Percentiles rank a stretch among this genome's conserved stretches.
phyloP scores from a whole-genome alignment of 2,797 vertebrate species.

The Sebastiscus albofasciatus region DNA sequence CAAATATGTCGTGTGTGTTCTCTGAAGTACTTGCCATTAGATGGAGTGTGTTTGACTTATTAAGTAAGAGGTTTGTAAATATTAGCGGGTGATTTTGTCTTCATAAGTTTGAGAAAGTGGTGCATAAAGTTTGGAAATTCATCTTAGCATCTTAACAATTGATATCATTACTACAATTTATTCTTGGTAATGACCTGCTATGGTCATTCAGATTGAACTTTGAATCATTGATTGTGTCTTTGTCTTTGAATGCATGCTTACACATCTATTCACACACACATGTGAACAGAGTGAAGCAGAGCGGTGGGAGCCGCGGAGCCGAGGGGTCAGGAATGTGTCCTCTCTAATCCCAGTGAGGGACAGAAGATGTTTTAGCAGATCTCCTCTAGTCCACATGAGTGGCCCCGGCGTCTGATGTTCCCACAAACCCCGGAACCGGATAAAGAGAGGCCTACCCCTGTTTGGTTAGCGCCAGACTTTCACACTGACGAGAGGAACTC shows the following conservation, averaged over 20 bases:
- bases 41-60: too few species aligned
- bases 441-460: conserved; percentile 70
- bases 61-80: too few species aligned
- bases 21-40: background rate
- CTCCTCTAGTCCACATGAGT: conserved; percentile 79
- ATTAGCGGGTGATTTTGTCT: too few species aligned
- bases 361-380: conserved; percentile 84
- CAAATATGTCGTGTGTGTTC: background rate
- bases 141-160: background rate
- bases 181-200: background rate
- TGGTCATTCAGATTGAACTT: background rate
- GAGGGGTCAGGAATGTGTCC: conserved; percentile 73
- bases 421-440: conserved; percentile 76
- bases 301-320: conserved; percentile 39
- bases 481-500: conserved; percentile 80
- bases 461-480: conserved; percentile 82
- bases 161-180: background rate
- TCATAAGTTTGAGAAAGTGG: too few species aligned
- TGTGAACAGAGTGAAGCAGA: background rate
- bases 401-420: conserved; percentile 58
- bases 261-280: background rate
- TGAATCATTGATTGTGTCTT: background rate
- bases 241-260: background rate
- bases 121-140: background rate
- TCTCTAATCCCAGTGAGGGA: conserved; percentile 74